These are phyloP conservation scores for Trachelipus rathkii DNA, from an alignment of 1,140 invertebrate genomes.

Conservation along the genomic window DNA sequence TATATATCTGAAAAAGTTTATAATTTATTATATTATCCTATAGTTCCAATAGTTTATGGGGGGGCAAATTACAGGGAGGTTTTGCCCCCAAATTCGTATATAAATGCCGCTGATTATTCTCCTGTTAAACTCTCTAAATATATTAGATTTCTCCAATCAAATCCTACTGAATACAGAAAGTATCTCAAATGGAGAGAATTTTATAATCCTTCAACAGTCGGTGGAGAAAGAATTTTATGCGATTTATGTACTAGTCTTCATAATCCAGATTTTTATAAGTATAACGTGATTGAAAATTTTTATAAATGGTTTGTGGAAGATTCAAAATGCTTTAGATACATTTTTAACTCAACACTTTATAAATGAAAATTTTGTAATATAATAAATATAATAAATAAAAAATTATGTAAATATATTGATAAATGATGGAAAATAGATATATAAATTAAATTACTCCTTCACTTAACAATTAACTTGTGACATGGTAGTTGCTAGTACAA, in stretches of 20 bases:
- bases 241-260: conserved; percentile 44
- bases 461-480: no score
- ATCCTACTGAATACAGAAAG: conserved; percentile 41
- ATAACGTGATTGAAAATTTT: conserved; percentile 30
- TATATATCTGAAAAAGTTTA: conserved; percentile 55
- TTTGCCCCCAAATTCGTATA: conserved; percentile 33
- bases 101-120: conserved; percentile 30
- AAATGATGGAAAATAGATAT: no score
- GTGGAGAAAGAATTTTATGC: conserved; percentile 38
- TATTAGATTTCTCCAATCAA: conserved; percentile 47
- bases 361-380: no score
- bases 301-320: conserved; percentile 28
- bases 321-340: conserved; percentile 12
- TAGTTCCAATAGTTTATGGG: conserved; percentile 40
- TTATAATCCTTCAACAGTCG: conserved; percentile 47
- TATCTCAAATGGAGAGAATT: conserved; percentile 41
- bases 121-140: conserved; percentile 35
- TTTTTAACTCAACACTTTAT: no score
- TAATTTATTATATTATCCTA: conserved; percentile 45
- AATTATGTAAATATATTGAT: no score
- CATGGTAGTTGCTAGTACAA: no score
- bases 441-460: no score
- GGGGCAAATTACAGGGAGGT: conserved; percentile 28
- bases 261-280: conserved; percentile 23
- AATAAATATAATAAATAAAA: no score